Evolutionary conservation across 1,140 invertebrate species (phyloP).

Genomic region (Periplaneta americana): DNA sequence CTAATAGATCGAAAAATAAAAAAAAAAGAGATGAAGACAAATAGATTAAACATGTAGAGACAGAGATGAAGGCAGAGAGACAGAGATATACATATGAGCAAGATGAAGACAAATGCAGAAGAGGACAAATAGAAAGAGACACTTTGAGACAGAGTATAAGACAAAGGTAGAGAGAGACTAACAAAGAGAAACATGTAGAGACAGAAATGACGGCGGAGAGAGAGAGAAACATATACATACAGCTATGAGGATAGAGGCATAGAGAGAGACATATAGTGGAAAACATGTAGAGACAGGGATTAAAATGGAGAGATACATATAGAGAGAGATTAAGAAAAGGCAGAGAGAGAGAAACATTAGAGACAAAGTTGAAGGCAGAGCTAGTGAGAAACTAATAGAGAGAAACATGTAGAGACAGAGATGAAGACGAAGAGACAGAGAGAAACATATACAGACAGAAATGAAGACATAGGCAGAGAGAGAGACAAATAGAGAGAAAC

Average conservation of each 20-base stretch:
- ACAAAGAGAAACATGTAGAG: neutral
- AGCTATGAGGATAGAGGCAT: neutral
- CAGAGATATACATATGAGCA: neutral
- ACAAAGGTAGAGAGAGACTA: neutral
- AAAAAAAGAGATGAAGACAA: neutral
- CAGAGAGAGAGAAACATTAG: neutral
- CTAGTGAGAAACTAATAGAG: no score
- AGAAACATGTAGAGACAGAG: no score
- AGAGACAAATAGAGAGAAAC: no score
- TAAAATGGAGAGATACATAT: neutral
- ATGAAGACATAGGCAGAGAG: no score
- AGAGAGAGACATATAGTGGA: neutral
- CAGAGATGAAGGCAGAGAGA: neutral
- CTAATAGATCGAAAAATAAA: no score
- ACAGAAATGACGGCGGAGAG: neutral
- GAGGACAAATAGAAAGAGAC: neutral
- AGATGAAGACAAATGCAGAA: neutral
- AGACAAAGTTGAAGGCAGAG: neutral
- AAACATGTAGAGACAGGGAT: neutral
- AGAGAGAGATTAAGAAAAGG: neutral
- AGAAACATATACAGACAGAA: neutral
- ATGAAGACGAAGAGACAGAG: neutral
- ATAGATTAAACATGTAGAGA: no score
- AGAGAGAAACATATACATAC: neutral
- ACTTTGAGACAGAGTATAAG: no score